These are phyloP conservation scores for Pangasianodon hypophthalmus DNA, from an alignment of 2,113 vertebrate species.

Conservation along the genomic window DNA sequence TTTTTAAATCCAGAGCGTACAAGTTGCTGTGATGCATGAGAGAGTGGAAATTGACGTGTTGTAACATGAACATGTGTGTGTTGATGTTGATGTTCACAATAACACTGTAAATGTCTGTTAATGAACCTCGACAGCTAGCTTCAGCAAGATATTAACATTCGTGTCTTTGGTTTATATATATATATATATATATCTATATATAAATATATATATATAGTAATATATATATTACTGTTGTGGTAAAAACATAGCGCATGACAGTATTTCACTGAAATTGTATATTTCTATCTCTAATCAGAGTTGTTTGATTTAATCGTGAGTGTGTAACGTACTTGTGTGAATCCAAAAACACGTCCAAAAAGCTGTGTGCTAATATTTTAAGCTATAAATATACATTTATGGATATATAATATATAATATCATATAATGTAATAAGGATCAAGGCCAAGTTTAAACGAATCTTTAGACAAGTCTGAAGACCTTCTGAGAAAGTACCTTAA, in stretches of 20 bases:
- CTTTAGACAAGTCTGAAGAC: neutral
- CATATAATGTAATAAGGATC: neutral
- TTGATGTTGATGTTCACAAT: slow-evolving; percentile 35
- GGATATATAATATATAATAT: neutral
- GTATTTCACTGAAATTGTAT: slow-evolving; percentile 57
- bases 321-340: slow-evolving; percentile 45
- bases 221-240: slow-evolving; percentile 1
- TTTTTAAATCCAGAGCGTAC: neutral
- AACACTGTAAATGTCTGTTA: slow-evolving; percentile 24
- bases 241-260: slow-evolving; percentile 35
- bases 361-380: slow-evolving; percentile 65
- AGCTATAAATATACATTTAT: slow-evolving; percentile 10
- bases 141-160: slow-evolving; percentile 17
- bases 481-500: neutral
- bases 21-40: slow-evolving; percentile 26
- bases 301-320: slow-evolving; percentile 47
- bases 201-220: neutral
- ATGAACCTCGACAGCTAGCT: neutral
- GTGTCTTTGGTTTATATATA: slow-evolving; percentile 29
- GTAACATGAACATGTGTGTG: slow-evolving; percentile 30
- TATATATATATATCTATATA: neutral
- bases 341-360: slow-evolving; percentile 52
- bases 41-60: slow-evolving; percentile 13
- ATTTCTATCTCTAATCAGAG: slow-evolving; percentile 48
- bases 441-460: neutral